phyloP scores from a whole-genome alignment of 2,888 invertebrate genomes.

The Anthoptus insignis region DNA sequence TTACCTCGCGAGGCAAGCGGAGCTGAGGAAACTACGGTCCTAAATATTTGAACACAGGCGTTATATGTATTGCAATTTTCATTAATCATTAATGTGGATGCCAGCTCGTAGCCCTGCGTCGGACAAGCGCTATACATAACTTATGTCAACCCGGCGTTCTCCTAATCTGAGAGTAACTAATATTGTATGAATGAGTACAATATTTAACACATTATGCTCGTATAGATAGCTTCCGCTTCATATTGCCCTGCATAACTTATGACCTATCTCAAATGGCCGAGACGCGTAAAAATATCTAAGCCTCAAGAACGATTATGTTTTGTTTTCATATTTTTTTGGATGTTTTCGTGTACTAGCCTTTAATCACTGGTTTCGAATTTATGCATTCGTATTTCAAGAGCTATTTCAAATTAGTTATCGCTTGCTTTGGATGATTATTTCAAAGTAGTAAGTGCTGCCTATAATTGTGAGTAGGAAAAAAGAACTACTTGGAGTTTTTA shows the following conservation, averaged over 20 bases:
- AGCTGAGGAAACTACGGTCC: constrained; percentile 73
- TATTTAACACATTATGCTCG: constrained; percentile 35
- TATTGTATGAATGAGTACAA: constrained; percentile 59
- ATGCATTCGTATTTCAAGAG: too few relatives aligned
- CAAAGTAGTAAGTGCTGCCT: too few relatives aligned
- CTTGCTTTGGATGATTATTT: too few relatives aligned
- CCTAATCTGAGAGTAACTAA: constrained; percentile 74
- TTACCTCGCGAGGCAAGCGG: constrained; percentile 62
- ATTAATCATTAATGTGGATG: constrained; percentile 80
- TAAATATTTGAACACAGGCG: constrained; percentile 81
- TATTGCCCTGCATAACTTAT: constrained; percentile 1
- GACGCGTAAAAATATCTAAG: background rate
- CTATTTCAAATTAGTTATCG: too few relatives aligned
- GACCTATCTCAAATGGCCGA: background rate
- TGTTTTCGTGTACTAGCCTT: too few relatives aligned
- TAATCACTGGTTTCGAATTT: too few relatives aligned
- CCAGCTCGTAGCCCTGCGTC: constrained; percentile 61
- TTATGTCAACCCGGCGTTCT: constrained; percentile 64
- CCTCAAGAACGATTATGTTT: background rate
- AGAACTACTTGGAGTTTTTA: too few relatives aligned
- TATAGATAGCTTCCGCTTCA: constrained; percentile 13
- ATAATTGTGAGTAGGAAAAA: too few relatives aligned
- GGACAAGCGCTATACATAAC: constrained; percentile 71
- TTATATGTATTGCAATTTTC: constrained; percentile 86
- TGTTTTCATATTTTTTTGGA: background rate